Base-by-base conservation (phyloP, 2,797 vertebrate genomes). In the Danionella dracula region DNA sequence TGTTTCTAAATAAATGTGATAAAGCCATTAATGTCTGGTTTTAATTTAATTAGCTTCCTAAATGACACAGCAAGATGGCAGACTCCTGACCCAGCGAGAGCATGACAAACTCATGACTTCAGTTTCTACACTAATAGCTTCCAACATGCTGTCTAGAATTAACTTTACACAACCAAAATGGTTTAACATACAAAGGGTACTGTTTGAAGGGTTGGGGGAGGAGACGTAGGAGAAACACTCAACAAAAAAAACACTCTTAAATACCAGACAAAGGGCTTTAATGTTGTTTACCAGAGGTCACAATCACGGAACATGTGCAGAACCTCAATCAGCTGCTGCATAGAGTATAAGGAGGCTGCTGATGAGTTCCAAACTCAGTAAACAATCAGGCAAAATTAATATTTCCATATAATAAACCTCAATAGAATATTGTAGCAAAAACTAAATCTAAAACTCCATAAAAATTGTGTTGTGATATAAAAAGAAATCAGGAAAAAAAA, bases 271-370 rank as follows among this genome's bases (percentile, higher is more conserved):
- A 74, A 74, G 37, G 37, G 71, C 71, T 79, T 79, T 79, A 79
- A 60, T 61, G 48, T 71, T 65, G 64, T 64, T 82, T 65, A 82
- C 79, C 80, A 80, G 76, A 85, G 81, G 79, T 83, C 83, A 86
- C 78, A 76, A 70, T 58, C 71, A 73, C 81, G 80, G 75, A 69
- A 27, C 9, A 35, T 35, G 40, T 75, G 66, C 73, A 67, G 74
- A 77, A 78, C 74, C 76, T 72, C 76, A 79, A 77, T 70, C 72
- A 75, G 64, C 50, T 45, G 79, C 82, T 86, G 87, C 86, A 85
- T 84, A 88, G 86, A 85, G 76, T 78, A 85, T 78, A 67, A 49
- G 35, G 50, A 41, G 62, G 41, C 71, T 57, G 79, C 83, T 77
- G 73, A 76, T 70, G 68, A 75, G 68, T 82, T 73, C 76, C 40